phyloP scores from a whole-genome alignment of 2,113 vertebrate genomes.

The Perca flavescens region DNA sequence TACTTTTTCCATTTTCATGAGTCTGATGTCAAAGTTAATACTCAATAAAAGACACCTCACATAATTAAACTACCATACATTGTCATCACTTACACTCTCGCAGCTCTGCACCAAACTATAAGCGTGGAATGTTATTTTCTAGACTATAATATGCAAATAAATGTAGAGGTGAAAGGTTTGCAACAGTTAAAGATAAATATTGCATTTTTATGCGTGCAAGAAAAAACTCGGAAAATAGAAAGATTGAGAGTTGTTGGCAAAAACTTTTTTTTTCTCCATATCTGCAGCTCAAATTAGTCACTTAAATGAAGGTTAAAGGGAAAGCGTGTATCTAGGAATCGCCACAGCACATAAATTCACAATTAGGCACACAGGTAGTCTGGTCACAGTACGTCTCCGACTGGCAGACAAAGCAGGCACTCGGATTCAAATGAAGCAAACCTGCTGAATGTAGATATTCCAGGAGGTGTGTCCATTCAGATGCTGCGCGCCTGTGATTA shows the following conservation, averaged over 20 bases:
- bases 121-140: constrained; percentile 7
- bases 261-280: neutral
- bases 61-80: neutral
- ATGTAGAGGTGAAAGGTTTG: neutral
- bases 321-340: neutral
- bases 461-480: constrained; percentile 35
- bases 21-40: constrained; percentile 13
- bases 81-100: neutral
- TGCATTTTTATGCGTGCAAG: neutral
- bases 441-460: constrained; percentile 53
- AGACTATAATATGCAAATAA: neutral
- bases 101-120: neutral
- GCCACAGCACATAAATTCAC: constrained; percentile 5
- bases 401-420: constrained; percentile 19
- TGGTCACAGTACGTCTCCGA: constrained; percentile 12
- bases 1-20: neutral
- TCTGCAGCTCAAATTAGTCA: neutral
- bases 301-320: neutral
- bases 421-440: constrained; percentile 45
- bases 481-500: constrained; percentile 40
- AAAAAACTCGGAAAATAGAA: neutral
- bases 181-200: neutral
- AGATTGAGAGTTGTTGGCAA: too few relatives aligned
- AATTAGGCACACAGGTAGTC: constrained; percentile 34
- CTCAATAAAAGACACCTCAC: constrained; percentile 6